Conservation (phyloP, 2,888 invertebrate genomes). For the Cheilosia vulpina region DNA sequence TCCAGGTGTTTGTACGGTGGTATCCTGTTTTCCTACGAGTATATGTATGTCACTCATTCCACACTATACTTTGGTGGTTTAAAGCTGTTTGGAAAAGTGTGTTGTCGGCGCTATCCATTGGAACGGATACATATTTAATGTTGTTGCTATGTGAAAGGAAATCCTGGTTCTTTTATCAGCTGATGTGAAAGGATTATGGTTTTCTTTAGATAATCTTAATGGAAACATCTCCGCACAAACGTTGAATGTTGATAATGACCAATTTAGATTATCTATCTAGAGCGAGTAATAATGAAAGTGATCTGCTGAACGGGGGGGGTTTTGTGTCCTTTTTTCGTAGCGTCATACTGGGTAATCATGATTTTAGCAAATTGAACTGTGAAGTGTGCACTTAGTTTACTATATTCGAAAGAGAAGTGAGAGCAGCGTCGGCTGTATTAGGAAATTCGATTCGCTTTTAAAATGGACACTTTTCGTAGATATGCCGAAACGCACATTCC, state of each 20-base stretch:
- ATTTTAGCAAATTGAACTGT: too few species aligned
- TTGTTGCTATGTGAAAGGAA: slow-evolving; percentile 23
- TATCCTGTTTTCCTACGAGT: slow-evolving; percentile 37
- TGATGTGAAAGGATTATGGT: slow-evolving; percentile 38
- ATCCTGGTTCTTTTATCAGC: slow-evolving; percentile 3
- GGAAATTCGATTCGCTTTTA: too few species aligned
- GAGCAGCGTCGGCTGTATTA: too few species aligned
- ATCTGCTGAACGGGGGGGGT: background rate
- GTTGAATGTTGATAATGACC: slow-evolving; percentile 25
- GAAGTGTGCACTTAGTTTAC: too few species aligned
- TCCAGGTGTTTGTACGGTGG: slow-evolving; percentile 51
- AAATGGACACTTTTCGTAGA: too few species aligned
- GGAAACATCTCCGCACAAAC: slow-evolving; percentile 8
- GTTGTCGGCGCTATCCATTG: slow-evolving; percentile 20
- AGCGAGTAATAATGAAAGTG: slow-evolving; percentile 17
- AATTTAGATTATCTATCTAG: slow-evolving; percentile 41
- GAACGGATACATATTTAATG: slow-evolving; percentile 27
- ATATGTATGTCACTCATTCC: slow-evolving; percentile 7
- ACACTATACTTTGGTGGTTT: background rate
- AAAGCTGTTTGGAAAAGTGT: slow-evolving; percentile 49
- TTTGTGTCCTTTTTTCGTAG: too few species aligned
- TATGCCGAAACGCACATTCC: too few species aligned
- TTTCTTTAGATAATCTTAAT: slow-evolving; percentile 47
- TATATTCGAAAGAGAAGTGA: too few species aligned
- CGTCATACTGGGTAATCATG: too few species aligned